Conservation (phyloP, 2,797 vertebrate genomes). For the Sternotherus odoratus region DNA sequence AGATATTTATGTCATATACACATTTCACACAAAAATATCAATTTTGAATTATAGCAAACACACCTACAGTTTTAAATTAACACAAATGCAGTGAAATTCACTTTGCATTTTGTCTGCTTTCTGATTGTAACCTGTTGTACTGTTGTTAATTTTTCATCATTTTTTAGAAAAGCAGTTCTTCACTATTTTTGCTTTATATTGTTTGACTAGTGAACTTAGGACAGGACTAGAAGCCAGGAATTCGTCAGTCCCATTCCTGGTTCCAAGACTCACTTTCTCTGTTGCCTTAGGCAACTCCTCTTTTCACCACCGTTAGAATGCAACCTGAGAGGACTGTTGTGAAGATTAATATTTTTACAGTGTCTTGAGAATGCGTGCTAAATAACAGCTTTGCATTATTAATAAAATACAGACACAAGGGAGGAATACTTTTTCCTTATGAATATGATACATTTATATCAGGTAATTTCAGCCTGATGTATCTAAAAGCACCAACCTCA, state of each 20-base stretch:
- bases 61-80: neutral
- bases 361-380: neutral
- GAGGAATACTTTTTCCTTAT: neutral
- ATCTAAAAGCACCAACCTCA: conserved; percentile 21
- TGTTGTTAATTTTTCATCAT: neutral
- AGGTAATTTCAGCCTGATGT: neutral
- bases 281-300: neutral
- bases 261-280: neutral
- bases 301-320: conserved; percentile 10
- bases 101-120: neutral
- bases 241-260: neutral
- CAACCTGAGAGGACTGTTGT: neutral
- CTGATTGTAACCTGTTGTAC: neutral
- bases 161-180: conserved; percentile 12
- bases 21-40: neutral
- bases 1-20: neutral
- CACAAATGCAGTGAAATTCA: neutral
- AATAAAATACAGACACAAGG: conserved; percentile 17
- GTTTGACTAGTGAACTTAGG: neutral
- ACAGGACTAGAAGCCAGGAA: neutral
- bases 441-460: neutral
- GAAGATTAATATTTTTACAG: neutral
- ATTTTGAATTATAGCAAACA: neutral
- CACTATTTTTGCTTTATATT: neutral
- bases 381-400: conserved; percentile 9